Evolutionary conservation across 2,113 vertebrate species (phyloP).

Genomic region (Nycticorax nycticorax): DNA sequence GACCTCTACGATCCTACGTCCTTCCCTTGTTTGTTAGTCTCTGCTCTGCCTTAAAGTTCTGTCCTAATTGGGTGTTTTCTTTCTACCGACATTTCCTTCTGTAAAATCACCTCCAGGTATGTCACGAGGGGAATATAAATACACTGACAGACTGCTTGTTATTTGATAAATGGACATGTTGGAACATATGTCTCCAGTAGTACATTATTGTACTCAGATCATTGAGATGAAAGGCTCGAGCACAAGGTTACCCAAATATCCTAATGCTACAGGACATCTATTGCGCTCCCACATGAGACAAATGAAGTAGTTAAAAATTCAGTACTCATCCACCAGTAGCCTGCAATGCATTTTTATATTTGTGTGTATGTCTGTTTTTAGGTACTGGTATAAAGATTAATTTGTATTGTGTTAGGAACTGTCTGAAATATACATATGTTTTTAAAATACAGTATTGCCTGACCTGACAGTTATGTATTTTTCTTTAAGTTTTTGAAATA

Average conservation of each 20-base stretch:
- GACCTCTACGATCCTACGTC: background rate
- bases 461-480: background rate
- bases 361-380: background rate
- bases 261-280: background rate
- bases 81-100: background rate
- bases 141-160: background rate
- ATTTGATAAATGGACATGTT: background rate
- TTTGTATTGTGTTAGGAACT: background rate
- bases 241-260: background rate
- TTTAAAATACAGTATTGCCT: background rate
- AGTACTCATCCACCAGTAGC: background rate
- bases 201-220: background rate
- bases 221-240: background rate
- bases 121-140: background rate
- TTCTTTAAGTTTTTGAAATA: background rate
- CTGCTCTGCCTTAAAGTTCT: background rate
- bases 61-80: background rate
- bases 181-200: background rate
- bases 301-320: background rate
- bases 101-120: background rate
- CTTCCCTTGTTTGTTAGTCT: background rate
- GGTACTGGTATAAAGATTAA: background rate
- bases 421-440: background rate
- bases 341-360: background rate
- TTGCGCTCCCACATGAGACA: background rate